phyloP scores from a whole-genome alignment of 2,113 vertebrate species.

The Cynopterus brachyotis region DNA sequence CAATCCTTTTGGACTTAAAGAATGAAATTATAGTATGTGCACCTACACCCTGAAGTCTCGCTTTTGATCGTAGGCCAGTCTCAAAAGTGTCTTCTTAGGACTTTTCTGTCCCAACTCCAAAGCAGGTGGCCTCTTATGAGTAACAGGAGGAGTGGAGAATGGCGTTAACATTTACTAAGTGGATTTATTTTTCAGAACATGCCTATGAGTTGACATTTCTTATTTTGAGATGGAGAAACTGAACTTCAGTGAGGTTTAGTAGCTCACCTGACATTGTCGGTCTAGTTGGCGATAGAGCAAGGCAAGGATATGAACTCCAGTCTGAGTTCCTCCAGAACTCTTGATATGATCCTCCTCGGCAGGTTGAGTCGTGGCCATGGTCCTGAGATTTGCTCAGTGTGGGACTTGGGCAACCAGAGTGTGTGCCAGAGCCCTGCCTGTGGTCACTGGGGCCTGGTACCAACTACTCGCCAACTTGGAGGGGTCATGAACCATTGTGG shows the following conservation, averaged over 20 bases:
- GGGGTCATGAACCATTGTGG: not conserved
- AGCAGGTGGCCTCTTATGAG: not conserved
- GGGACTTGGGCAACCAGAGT: not conserved
- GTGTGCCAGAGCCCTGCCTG: fast-evolving
- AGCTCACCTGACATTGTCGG: not conserved
- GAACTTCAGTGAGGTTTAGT: not conserved
- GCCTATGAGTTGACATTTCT: fast-evolving
- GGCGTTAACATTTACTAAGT: fast-evolving
- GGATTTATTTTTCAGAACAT: not conserved
- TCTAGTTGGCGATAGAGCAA: too few species aligned
- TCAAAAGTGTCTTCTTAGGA: not conserved
- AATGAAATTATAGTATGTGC: not conserved
- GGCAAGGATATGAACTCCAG: not conserved
- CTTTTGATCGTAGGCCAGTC: not conserved
- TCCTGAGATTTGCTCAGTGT: not conserved
- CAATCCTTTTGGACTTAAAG: not conserved
- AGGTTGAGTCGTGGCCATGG: fast-evolving
- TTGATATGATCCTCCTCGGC: not conserved
- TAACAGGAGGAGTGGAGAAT: not conserved
- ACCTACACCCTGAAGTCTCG: not conserved
- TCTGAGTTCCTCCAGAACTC: not conserved
- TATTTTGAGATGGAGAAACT: not conserved
- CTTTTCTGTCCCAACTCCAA: not conserved
- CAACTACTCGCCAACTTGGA: fast-evolving
- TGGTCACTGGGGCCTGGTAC: fast-evolving